A percentile compares a stretch with the other conserved stretches of the same genome.
phyloP scores from a whole-genome alignment of 2,113 vertebrate species.

The Taurulus bubalis region DNA sequence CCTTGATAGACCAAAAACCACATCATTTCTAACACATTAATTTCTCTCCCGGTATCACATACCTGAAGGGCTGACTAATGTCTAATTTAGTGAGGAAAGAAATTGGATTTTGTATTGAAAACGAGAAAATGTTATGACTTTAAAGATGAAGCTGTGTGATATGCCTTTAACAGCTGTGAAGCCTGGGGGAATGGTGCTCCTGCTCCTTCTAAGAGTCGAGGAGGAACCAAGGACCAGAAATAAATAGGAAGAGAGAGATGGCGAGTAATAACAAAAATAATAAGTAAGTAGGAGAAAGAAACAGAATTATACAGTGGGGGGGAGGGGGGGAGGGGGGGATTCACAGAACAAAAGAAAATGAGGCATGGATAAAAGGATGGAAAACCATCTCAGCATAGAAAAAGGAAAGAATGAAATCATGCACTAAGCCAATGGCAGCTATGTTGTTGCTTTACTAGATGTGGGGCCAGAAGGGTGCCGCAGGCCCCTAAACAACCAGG shows the following conservation, averaged over 20 bases:
- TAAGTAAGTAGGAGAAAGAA: background rate
- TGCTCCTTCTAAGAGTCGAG: slow-evolving; percentile 13
- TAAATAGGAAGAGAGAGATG: slow-evolving; percentile 12
- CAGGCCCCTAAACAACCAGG: background rate
- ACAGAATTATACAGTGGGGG: background rate
- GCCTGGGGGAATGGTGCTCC: slow-evolving; percentile 30
- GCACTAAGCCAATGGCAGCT: background rate
- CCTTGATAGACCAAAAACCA: slow-evolving; percentile 37
- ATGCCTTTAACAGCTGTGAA: slow-evolving; percentile 46
- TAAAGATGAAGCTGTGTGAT: slow-evolving; percentile 60
- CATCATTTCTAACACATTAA: slow-evolving; percentile 53
- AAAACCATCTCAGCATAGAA: background rate
- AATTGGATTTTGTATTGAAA: slow-evolving; percentile 61
- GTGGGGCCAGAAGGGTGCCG: background rate
- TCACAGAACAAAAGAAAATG: background rate
- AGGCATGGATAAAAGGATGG: background rate
- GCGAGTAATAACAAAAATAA: slow-evolving; percentile 20
- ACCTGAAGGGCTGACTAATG: slow-evolving; percentile 66
- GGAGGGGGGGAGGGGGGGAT: background rate
- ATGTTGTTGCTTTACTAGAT: background rate
- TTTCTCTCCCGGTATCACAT: slow-evolving; percentile 45
- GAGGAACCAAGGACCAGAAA: slow-evolving; percentile 31
- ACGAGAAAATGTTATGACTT: slow-evolving; percentile 47
- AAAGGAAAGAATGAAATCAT: background rate
- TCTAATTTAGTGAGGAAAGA: slow-evolving; percentile 56